Evolutionary conservation across 2,888 invertebrate species (phyloP).

Genomic region (Caenorhabditis doughertyi): DNA sequence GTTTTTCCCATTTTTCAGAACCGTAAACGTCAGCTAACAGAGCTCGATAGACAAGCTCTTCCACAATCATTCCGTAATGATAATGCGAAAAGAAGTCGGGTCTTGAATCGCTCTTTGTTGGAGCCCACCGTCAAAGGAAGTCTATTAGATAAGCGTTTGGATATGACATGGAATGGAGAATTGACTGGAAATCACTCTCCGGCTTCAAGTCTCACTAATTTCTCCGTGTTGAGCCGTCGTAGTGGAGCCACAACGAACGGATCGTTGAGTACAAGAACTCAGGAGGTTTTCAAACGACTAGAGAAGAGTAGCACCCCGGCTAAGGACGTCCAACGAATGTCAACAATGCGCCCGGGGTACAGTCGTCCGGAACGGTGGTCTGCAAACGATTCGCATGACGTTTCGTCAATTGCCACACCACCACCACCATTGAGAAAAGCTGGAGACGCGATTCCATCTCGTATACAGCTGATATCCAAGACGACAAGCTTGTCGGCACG

Average conservation of each 20-base stretch:
- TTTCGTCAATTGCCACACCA: conserved; percentile 1
- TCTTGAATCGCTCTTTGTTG: conserved; percentile 52
- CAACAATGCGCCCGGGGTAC: conserved; percentile 53
- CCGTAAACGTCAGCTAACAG: conserved; percentile 62
- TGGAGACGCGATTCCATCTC: conserved; percentile 54
- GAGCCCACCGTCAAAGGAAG: conserved; percentile 44
- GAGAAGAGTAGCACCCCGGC: conserved; percentile 53
- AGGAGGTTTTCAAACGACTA: conserved; percentile 50
- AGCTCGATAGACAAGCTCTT: conserved; percentile 39
- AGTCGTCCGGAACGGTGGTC: conserved; percentile 50
- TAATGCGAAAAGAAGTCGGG: conserved; percentile 42
- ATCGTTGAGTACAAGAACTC: conserved; percentile 59
- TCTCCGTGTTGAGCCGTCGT: conserved; percentile 53
- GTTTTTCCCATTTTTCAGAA: conserved; percentile 31
- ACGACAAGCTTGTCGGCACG: conserved; percentile 28
- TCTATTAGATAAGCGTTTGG: conserved; percentile 4
- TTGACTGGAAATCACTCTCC: conserved; percentile 58
- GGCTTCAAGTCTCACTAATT: conserved; percentile 56
- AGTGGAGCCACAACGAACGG: conserved; percentile 47
- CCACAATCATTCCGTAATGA: conserved; percentile 47
- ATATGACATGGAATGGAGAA: conserved; percentile 59
- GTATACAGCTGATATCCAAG: conserved; percentile 63
- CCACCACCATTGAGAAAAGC: conserved; percentile 61
- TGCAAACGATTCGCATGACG: not conserved
- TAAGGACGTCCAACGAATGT: conserved; percentile 58